phyloP scores from a whole-genome alignment of 2,888 invertebrate species.

The Cylloceria caligata region DNA sequence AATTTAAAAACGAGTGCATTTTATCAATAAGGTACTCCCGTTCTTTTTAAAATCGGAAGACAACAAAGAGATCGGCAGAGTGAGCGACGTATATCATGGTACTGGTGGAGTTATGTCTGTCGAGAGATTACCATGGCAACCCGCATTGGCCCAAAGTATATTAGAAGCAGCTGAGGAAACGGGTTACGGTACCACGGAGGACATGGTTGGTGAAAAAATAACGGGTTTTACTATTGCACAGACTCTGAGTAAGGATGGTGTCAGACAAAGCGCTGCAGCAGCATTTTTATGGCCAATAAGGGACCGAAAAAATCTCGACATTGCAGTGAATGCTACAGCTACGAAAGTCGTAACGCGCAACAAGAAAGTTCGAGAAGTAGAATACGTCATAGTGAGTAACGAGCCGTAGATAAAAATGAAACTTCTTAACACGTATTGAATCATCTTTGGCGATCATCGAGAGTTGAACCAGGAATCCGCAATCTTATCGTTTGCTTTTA shows the following conservation, averaged over 20 bases:
- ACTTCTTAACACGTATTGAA: not conserved
- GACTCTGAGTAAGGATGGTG: slow-evolving; percentile 87
- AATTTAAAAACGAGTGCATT: not conserved
- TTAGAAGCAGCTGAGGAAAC: slow-evolving; percentile 87
- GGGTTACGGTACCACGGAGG: slow-evolving; percentile 88
- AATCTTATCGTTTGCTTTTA: slow-evolving; percentile 3
- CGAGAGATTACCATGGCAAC: slow-evolving; percentile 88
- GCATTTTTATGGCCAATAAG: slow-evolving; percentile 87
- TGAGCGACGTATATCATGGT: slow-evolving; percentile 87
- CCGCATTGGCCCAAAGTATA: slow-evolving; percentile 87
- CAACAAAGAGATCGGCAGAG: slow-evolving; percentile 88
- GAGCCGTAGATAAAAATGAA: slow-evolving; percentile 73
- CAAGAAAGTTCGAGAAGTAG: slow-evolving; percentile 86
- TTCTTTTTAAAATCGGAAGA: slow-evolving; percentile 89
- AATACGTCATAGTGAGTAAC: slow-evolving; percentile 84
- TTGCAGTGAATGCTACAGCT: slow-evolving; percentile 87
- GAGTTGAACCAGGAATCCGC: not conserved
- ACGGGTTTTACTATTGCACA: slow-evolving; percentile 89
- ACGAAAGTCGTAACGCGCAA: slow-evolving; percentile 86
- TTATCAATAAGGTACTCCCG: slow-evolving; percentile 86
- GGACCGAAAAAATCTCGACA: slow-evolving; percentile 86
- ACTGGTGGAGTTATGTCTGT: slow-evolving; percentile 88
- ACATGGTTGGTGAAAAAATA: slow-evolving; percentile 87
- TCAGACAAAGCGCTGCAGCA: slow-evolving; percentile 87
- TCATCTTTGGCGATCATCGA: not conserved